These are phyloP conservation scores for Epinephelus fuscoguttatus DNA, from an alignment of 2,113 vertebrate genomes.

Conservation along the genomic window DNA sequence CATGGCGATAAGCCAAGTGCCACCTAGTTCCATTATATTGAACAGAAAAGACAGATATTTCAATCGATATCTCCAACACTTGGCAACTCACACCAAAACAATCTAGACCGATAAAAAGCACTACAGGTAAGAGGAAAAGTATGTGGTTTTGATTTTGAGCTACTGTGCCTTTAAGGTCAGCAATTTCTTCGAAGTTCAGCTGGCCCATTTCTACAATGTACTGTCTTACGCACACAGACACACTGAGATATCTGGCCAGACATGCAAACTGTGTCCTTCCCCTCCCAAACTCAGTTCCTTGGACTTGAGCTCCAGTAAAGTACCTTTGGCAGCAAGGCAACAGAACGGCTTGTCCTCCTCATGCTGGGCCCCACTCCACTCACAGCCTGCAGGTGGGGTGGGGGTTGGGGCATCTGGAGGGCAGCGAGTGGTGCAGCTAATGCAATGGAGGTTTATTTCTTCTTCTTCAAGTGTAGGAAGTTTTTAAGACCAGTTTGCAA, in stretches of 20 bases:
- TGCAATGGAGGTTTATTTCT: conserved; percentile 21
- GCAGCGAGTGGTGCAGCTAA: conserved; percentile 10
- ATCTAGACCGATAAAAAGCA: too few species aligned
- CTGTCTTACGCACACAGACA: conserved; percentile 25
- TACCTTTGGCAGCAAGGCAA: conserved; percentile 63
- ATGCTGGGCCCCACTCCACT: conserved; percentile 51
- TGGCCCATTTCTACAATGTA: conserved; percentile 4
- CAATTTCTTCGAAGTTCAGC: neutral
- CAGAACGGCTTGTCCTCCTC: conserved; percentile 70
- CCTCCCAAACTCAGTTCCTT: conserved; percentile 45
- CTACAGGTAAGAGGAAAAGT: too few species aligned
- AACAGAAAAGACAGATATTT: too few species aligned
- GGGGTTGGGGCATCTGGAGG: conserved; percentile 48
- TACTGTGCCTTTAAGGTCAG: conserved; percentile 5
- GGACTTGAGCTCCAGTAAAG: conserved; percentile 60
- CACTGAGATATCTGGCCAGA: conserved; percentile 36
- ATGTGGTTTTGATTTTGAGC: too few species aligned
- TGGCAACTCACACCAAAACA: too few species aligned
- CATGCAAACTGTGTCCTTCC: conserved; percentile 50
- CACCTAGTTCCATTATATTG: too few species aligned
- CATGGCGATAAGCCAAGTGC: too few species aligned
- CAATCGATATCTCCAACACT: too few species aligned
- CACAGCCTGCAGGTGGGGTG: conserved; percentile 47
- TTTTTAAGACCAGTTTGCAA: conserved; percentile 24
- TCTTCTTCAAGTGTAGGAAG: neutral